Base-by-base conservation (phyloP, 1,140 invertebrate genomes). In the Anastrepha obliqua region DNA sequence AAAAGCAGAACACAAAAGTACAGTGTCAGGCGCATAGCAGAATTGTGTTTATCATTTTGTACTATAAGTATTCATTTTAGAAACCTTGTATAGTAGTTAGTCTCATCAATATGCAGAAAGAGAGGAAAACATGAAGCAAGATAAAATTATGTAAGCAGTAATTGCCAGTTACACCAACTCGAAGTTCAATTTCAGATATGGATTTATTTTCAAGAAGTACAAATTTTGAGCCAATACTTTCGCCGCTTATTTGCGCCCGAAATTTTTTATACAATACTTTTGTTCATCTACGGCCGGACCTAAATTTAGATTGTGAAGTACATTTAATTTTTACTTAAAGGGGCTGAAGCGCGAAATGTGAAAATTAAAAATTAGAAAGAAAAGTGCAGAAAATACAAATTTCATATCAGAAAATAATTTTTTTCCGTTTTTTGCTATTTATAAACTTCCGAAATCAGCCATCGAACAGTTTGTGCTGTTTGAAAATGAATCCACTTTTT, bases 31-130 rank as follows among this genome's bases (percentile, higher is more conserved):
- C 8, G 47, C 47, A 20, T 55, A 81, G n/a, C 74, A 51, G 47
- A 55, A 81, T 81, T 78, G 17, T 81, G 15, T 81, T 81, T 58
- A 81, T 58, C 44, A 81, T 9, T 47, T n/a, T 81, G 74, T 81
- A 74, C 39, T 47, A 47, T 81, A 81, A 55, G 74, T 55, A 20
- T 29, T 51, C 6, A 81, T 58, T 58, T n/a, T 58, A 81, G 17
- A 7, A n/a, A n/a, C 74, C n/a, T 15, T 81, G 5, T 81, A 81
- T 58, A 81, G 67, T 74, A 74, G 67, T 74, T 74, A 74, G 42
- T 5, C 67, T 17, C 67, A 74, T 74, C 67, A 17, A 74, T 17
- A 74, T 47, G 44, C 8, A n/a, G 42, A 74, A 51, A 29, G 13
- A 74, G 29, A 51, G 17, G 11, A 74, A 74, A 74, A 42, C 70